phyloP scores from a whole-genome alignment of 2,113 vertebrate genomes.

The Calidris pugnax region DNA sequence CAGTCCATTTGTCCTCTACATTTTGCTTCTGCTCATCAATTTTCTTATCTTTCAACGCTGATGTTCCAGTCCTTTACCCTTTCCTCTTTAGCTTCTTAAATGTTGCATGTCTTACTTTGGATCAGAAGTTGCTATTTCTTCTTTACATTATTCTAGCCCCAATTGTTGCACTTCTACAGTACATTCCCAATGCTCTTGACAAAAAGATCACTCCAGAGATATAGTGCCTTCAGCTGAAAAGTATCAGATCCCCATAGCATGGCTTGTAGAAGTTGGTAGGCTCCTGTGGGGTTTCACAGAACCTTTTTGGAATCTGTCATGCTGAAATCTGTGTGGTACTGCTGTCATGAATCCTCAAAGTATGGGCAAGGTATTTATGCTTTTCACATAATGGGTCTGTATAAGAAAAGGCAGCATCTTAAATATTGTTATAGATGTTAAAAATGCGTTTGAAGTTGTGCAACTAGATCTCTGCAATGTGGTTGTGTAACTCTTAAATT shows the following conservation, averaged over 20 bases:
- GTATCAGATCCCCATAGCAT: constrained; percentile 59
- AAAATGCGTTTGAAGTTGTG: neutral
- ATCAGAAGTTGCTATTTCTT: constrained; percentile 68
- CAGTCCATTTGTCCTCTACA: neutral
- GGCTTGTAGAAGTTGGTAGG: constrained; percentile 56
- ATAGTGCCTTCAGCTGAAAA: constrained; percentile 67
- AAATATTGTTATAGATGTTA: neutral
- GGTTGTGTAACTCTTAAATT: neutral
- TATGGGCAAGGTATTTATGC: constrained; percentile 47
- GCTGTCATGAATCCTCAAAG: constrained; percentile 47
- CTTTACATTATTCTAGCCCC: constrained; percentile 69
- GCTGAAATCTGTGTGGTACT: constrained; percentile 48
- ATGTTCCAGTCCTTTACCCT: constrained; percentile 58
- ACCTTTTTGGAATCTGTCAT: constrained; percentile 66
- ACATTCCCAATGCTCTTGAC: constrained; percentile 72
- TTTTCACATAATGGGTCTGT: constrained; percentile 27
- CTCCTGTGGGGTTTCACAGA: constrained; percentile 64
- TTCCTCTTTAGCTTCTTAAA: constrained; percentile 50
- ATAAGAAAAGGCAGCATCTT: neutral
- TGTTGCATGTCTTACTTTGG: constrained; percentile 48
- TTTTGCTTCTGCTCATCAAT: constrained; percentile 53
- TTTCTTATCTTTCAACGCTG: constrained; percentile 52
- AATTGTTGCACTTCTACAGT: constrained; percentile 67
- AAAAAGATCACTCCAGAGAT: constrained; percentile 77
- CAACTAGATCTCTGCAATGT: neutral